A percentile compares a stretch with the other conserved stretches of the same genome.
phyloP scores from a whole-genome alignment of 2,888 invertebrate species.

The Netelia virgata region DNA sequence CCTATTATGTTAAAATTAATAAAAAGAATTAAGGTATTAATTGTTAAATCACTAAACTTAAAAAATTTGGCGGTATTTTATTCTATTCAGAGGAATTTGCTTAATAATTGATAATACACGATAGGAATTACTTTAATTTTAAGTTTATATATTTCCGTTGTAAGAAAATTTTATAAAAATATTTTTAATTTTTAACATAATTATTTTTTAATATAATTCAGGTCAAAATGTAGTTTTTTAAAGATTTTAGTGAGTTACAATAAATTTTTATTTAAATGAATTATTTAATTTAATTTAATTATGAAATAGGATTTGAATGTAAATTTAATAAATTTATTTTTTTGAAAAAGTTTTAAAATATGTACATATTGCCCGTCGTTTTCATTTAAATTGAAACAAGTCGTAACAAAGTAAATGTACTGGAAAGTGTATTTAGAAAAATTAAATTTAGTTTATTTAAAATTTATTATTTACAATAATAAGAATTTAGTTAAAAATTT shows the following conservation, averaged over 20 bases:
- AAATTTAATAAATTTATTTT: slow-evolving; percentile 86
- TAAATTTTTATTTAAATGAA: slow-evolving; percentile 85
- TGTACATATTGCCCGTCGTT: slow-evolving; percentile 94
- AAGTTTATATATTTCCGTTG: slow-evolving; percentile 85
- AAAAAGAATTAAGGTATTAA: slow-evolving; percentile 87
- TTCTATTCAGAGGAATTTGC: slow-evolving; percentile 90
- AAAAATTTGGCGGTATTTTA: slow-evolving; percentile 90
- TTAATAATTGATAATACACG: slow-evolving; percentile 87
- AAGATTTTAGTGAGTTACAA: slow-evolving; percentile 88
- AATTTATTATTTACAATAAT: slow-evolving; percentile 90
- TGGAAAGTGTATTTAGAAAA: slow-evolving; percentile 90
- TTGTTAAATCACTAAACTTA: slow-evolving; percentile 85
- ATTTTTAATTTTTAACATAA: slow-evolving; percentile 86
- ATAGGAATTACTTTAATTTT: slow-evolving; percentile 86
- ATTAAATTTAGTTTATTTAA: slow-evolving; percentile 85
- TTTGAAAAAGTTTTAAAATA: slow-evolving; percentile 89
- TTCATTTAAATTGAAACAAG: slow-evolving; percentile 90
- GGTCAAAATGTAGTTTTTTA: slow-evolving; percentile 90
- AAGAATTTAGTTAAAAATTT: slow-evolving; percentile 86
- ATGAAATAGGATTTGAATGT: slow-evolving; percentile 89
- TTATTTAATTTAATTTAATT: slow-evolving; percentile 85
- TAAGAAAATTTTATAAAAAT: slow-evolving; percentile 84
- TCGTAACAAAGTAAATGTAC: slow-evolving; percentile 93
- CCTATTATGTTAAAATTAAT: slow-evolving; percentile 87
- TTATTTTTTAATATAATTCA: slow-evolving; percentile 86